Base-by-base conservation (phyloP, 2,797 vertebrate genomes). In the Chelmon rostratus region DNA sequence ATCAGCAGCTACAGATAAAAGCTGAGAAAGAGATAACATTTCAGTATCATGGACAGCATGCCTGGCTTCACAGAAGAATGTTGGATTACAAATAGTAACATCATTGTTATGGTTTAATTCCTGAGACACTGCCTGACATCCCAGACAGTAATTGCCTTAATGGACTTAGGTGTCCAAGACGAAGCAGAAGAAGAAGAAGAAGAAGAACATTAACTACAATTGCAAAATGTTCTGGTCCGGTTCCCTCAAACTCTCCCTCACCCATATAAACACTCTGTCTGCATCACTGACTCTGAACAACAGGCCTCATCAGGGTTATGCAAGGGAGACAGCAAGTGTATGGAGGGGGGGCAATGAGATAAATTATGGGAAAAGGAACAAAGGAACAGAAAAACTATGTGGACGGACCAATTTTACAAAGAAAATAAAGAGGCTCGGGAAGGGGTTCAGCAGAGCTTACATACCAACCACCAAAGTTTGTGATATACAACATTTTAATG, bases 281-380 rank as follows among this genome's bases (percentile, higher is more conserved):
- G 82, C 88, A 81, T 68, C 81, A 70, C 53, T 81, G 79, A 63
- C 0, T 79, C 57, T 21, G 70, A 88, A 86, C 62, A 82, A 73
- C 74, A 54, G 72, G 28, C 44, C 67, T 88, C 78, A 72, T 69
- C 42, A n/a, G 31, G 33, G 57, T 58, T 23, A 67, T 11, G 10
- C 0, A 25, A 56, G 44, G n/a, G 35, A 64, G 61, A 57, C 25
- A 33, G 49, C 25, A 28, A 35, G 53, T n/a, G 56, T n/a, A 2
- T 2, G 15, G n/a, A 13, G 21, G 11, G 12, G 25, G 11, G 15
- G 67, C 49, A 37, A 59, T 35, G 46, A 42, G 49, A 31, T 50
- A 46, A 73, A 77, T 47, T 28, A 68, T 64, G 46, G 15, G 31
- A 3, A 62, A 37, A 25, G 2, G 25, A 62, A 64, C 64, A 35